Conservation (phyloP, 2,888 invertebrate genomes). For the Micoletzkya japonica region DNA sequence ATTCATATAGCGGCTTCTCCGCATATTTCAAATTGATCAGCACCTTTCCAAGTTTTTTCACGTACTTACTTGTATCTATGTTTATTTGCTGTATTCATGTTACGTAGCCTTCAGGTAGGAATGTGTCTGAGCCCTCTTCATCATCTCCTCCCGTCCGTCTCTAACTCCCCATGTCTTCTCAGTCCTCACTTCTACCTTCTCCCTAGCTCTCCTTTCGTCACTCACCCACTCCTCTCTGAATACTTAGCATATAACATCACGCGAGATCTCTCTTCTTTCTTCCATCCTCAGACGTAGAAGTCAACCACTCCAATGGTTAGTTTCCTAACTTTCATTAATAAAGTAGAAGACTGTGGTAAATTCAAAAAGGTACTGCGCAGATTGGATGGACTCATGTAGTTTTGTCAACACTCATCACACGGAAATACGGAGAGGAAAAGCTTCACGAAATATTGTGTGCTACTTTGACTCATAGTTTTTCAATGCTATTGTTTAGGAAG, state of each 20-base stretch:
- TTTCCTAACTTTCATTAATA: not conserved
- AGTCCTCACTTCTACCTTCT: not conserved
- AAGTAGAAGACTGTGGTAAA: not conserved
- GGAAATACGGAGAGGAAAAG: conserved; percentile 47
- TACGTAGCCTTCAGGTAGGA: not conserved
- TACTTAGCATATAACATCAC: not conserved
- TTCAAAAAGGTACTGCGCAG: conserved; percentile 29
- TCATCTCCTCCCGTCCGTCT: not conserved
- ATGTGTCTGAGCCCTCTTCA: not conserved
- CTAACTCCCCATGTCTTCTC: not conserved
- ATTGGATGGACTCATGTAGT: conserved; percentile 57
- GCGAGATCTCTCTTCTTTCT: not conserved
- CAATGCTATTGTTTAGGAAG: not conserved
- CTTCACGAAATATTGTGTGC: conserved; percentile 50
- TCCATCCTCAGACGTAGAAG: not conserved
- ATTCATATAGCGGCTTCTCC: too few species aligned
- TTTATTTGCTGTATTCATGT: too few species aligned
- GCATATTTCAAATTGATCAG: too few species aligned
- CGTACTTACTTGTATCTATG: too few species aligned
- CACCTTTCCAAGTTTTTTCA: too few species aligned
- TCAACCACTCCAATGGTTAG: not conserved
- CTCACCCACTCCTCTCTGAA: not conserved
- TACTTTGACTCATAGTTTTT: not conserved
- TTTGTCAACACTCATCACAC: conserved; percentile 42
- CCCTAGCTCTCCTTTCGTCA: not conserved